Conservation (phyloP, 2,113 vertebrate genomes). For the Thalassoma bifasciatum region DNA sequence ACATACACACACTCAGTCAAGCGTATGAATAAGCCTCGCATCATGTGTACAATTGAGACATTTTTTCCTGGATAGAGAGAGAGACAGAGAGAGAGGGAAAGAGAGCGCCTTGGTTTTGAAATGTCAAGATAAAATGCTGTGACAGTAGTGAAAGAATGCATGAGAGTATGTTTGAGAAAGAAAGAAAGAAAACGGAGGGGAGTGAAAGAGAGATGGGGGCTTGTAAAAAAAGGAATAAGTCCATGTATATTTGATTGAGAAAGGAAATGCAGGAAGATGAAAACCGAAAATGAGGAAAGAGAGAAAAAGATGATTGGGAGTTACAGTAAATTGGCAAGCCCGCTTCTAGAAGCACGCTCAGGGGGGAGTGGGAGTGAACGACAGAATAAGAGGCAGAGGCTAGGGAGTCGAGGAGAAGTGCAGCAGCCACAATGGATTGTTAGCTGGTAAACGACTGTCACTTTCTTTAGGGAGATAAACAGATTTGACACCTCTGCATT, state of each 20-base stretch:
- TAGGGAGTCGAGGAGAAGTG: slow-evolving; percentile 55
- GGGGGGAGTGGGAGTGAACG: slow-evolving; percentile 45
- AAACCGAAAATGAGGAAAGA: slow-evolving; percentile 61
- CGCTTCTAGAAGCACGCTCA: slow-evolving; percentile 66
- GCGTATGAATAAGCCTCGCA: slow-evolving; percentile 48
- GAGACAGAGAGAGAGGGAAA: slow-evolving; percentile 17
- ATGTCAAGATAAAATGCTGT: slow-evolving; percentile 73
- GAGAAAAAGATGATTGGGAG: slow-evolving; percentile 67
- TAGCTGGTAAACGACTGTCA: slow-evolving; percentile 78
- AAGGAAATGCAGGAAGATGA: slow-evolving; percentile 64
- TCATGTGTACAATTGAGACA: slow-evolving; percentile 69
- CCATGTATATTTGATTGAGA: slow-evolving; percentile 69
- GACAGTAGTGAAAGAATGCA: slow-evolving; percentile 64
- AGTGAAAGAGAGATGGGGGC: slow-evolving; percentile 10
- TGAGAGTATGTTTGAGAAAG: slow-evolving; percentile 48
- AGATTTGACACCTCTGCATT: slow-evolving; percentile 74
- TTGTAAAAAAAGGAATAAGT: not conserved
- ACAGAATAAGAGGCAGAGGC: slow-evolving; percentile 56
- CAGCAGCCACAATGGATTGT: slow-evolving; percentile 65
- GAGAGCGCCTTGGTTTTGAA: slow-evolving; percentile 57
- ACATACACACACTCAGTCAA: slow-evolving; percentile 14
- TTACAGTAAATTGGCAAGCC: slow-evolving; percentile 72
- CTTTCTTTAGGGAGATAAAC: slow-evolving; percentile 70
- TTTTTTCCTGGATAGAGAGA: slow-evolving; percentile 43
- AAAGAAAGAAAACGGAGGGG: slow-evolving; percentile 27